A percentile compares a stretch with the other conserved stretches of the same genome.
Evolutionary conservation across 1,140 invertebrate genomes (phyloP).

Genomic region (Aphaenogaster ashmeadi): DNA sequence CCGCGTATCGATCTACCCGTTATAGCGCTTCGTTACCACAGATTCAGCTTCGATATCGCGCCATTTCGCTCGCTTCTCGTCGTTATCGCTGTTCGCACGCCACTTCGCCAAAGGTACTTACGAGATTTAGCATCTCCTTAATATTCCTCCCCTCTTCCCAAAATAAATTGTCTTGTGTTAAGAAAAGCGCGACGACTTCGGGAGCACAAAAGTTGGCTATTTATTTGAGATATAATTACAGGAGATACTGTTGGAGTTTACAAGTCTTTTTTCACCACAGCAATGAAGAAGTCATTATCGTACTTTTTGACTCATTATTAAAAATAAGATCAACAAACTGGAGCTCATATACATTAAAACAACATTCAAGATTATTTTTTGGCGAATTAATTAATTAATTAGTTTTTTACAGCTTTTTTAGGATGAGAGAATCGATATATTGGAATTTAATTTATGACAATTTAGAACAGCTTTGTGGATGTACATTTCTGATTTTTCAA

Average conservation of each 20-base stretch:
- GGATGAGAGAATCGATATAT: not conserved
- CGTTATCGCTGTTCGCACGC: slow-evolving; percentile 25
- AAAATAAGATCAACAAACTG: not conserved
- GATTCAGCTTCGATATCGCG: slow-evolving; percentile 48
- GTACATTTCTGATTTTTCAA: not conserved
- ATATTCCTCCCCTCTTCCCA: not conserved
- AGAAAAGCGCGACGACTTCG: slow-evolving; percentile 1
- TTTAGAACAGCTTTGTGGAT: not conserved
- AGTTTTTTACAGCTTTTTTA: not conserved
- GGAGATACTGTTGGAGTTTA: not conserved
- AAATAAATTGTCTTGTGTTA: not conserved
- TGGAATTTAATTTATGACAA: not conserved
- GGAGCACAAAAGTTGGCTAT: not conserved
- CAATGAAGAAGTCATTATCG: not conserved
- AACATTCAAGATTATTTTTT: not conserved
- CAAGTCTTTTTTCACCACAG: not conserved
- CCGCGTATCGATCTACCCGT: slow-evolving; percentile 48
- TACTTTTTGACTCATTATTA: not conserved
- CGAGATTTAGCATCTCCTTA: slow-evolving; percentile 18
- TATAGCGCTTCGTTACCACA: slow-evolving; percentile 50
- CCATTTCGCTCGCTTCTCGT: slow-evolving; percentile 27
- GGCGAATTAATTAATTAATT: not conserved
- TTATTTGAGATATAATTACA: not conserved
- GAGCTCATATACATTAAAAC: not conserved
- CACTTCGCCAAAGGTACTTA: slow-evolving; percentile 7